A percentile compares a stretch with the other conserved stretches of the same genome.
These are phyloP conservation scores for Pocillopora meandrina DNA, from an alignment of 92 coral and sea anemone species.

Conservation along the genomic window DNA sequence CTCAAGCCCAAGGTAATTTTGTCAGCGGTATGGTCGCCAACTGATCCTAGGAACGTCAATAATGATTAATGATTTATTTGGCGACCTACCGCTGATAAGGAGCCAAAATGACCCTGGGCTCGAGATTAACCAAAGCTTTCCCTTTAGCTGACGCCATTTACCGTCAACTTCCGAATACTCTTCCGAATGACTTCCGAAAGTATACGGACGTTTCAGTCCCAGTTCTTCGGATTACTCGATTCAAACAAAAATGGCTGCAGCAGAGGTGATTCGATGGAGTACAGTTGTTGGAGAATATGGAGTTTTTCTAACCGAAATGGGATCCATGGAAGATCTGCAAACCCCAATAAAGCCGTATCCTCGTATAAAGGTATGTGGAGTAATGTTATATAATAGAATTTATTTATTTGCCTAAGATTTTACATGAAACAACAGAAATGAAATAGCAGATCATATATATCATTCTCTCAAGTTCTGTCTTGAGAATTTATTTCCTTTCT, in stretches of 20 bases:
- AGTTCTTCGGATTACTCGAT: constrained; percentile 22
- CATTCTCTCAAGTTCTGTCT: too few relatives aligned
- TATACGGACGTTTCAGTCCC: constrained; percentile 14
- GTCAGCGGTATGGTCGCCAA: too few relatives aligned
- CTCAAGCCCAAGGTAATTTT: too few relatives aligned
- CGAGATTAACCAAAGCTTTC: background rate
- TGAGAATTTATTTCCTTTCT: too few relatives aligned
- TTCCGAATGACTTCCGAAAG: background rate
- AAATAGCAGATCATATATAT: too few relatives aligned
- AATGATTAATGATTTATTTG: too few relatives aligned
- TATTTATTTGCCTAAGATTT: too few relatives aligned
- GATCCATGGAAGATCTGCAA: constrained; percentile 51
- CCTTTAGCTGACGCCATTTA: background rate
- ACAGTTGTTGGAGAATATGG: constrained; percentile 70
- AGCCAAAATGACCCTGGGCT: too few relatives aligned
- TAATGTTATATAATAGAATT: too few relatives aligned
- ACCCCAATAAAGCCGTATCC: constrained; percentile 50
- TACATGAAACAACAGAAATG: too few relatives aligned
- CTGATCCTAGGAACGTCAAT: too few relatives aligned
- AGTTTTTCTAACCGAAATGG: constrained; percentile 70
- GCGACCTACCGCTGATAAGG: too few relatives aligned
- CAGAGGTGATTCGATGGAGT: constrained; percentile 37
- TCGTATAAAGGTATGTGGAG: constrained; percentile 59
- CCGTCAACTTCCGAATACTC: background rate
- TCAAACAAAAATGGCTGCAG: constrained; percentile 76